Base-by-base conservation (phyloP, 2,113 vertebrate genomes). In the Cheilinus undulatus region DNA sequence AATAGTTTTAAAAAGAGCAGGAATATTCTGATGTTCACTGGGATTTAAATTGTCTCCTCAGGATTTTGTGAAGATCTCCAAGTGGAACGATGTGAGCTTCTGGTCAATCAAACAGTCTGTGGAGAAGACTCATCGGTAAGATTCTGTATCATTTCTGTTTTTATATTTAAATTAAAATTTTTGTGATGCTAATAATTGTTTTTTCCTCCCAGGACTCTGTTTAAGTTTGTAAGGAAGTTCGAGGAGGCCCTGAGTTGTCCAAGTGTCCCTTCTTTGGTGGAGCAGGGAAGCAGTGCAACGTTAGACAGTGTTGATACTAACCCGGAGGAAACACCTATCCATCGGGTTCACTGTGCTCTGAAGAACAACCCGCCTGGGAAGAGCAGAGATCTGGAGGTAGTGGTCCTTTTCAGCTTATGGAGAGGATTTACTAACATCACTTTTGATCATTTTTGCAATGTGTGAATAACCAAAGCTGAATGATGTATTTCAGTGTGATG, bases 91-190 rank as follows among this genome's bases (percentile, higher is more conserved):
- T 17, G 95, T 96, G 78, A 99, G 95, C 83, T 99, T 99, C 91
- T 99, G 98, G 98, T 94, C 98, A 79, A 94, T 99, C 83, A 99
- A 99, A 54, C 96, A 98, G 1, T 99, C 97, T 0, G 97, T 99
- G 85, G 96, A 98, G 78, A 99, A 98, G 88, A 97, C 98, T 13
- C 98, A 99, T 87, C 94, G 97, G 98, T 99, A 91, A 87, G 42
- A 12, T n/a, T 0, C 40, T 17, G 40, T 6, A 42, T n/a, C n/a
- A n/a, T n/a, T n/a, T n/a, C n/a, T n/a, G n/a, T n/a, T n/a, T n/a
- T n/a, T n/a, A n/a, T n/a, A n/a, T n/a, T n/a, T n/a, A n/a, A n/a
- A n/a, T n/a, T n/a, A n/a, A n/a, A n/a, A n/a, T n/a, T n/a, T n/a
- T n/a, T n/a, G n/a, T n/a, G n/a, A 1, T 26, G 24, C 20, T 32